A percentile compares a stretch with the other conserved stretches of the same genome.
These are phyloP conservation scores for Goniozus legneri DNA, from an alignment of 1,140 invertebrate genomes.

Conservation along the genomic window DNA sequence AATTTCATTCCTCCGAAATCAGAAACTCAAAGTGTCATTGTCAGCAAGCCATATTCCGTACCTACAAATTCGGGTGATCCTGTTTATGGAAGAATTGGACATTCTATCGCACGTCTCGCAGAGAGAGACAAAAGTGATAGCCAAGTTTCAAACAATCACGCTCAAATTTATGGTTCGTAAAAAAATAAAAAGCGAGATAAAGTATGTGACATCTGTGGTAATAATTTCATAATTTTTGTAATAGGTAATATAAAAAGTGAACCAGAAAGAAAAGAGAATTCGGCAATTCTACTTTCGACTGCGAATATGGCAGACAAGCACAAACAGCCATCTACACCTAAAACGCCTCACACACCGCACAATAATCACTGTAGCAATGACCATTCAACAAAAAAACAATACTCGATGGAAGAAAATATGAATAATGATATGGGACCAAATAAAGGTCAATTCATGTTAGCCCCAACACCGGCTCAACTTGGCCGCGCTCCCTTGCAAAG, in stretches of 20 bases:
- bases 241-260: constrained; percentile 39
- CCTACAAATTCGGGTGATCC: constrained; percentile 43
- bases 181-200: background rate
- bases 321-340: constrained; percentile 42
- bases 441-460: constrained; percentile 72
- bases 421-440: constrained; percentile 51
- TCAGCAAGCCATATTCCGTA: constrained; percentile 48
- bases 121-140: constrained; percentile 40
- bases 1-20: constrained; percentile 43
- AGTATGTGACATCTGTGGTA: background rate
- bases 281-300: constrained; percentile 26
- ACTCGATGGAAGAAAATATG: constrained; percentile 37
- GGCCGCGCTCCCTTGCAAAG: constrained; percentile 83
- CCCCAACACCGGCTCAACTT: constrained; percentile 88
- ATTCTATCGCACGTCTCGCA: constrained; percentile 43
- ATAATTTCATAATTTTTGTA: constrained; percentile 10
- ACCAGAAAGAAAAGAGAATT: constrained; percentile 39
- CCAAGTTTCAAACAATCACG: constrained; percentile 35
- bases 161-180: constrained; percentile 44
- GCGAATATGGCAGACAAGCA: constrained; percentile 37
- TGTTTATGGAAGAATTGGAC: constrained; percentile 39
- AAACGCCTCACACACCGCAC: constrained; percentile 44
- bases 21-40: constrained; percentile 53
- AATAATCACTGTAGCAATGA: constrained; percentile 36
- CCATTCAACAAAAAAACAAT: constrained; percentile 37